These are phyloP conservation scores for Calephelis nemesis DNA, from an alignment of 1,140 invertebrate species.

Conservation along the genomic window DNA sequence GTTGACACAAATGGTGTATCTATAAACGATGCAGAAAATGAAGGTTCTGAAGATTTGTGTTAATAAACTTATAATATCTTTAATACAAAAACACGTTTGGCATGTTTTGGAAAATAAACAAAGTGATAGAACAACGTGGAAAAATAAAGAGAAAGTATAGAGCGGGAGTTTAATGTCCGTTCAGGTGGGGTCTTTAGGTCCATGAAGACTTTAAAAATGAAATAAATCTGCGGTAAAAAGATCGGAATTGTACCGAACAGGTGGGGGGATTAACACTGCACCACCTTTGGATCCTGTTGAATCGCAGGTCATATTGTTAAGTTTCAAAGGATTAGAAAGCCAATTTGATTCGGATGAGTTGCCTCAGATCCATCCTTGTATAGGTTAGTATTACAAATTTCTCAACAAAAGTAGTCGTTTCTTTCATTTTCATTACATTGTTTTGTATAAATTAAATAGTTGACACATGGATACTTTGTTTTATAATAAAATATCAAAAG, in stretches of 20 bases:
- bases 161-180: constrained; percentile 5
- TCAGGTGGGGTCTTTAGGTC: constrained; percentile 9
- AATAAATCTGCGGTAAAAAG: constrained; percentile 1
- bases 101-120: constrained; percentile 10
- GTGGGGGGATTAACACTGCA: background rate
- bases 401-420: background rate
- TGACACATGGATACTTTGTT: background rate
- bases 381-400: background rate
- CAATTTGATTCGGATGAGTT: background rate
- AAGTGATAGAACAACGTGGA: constrained; percentile 3
- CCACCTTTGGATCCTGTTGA: background rate
- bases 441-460: background rate
- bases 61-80: background rate
- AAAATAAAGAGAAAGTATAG: constrained; percentile 11
- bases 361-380: background rate
- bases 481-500: background rate
- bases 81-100: background rate
- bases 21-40: too few species aligned
- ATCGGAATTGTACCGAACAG: background rate
- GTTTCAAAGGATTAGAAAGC: background rate
- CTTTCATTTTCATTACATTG: background rate
- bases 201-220: constrained; percentile 10
- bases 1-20: too few species aligned
- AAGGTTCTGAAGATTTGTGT: too few species aligned
- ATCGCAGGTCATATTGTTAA: background rate